phyloP scores from a whole-genome alignment of 2,797 vertebrate species.

The Glyptemys insculpta region DNA sequence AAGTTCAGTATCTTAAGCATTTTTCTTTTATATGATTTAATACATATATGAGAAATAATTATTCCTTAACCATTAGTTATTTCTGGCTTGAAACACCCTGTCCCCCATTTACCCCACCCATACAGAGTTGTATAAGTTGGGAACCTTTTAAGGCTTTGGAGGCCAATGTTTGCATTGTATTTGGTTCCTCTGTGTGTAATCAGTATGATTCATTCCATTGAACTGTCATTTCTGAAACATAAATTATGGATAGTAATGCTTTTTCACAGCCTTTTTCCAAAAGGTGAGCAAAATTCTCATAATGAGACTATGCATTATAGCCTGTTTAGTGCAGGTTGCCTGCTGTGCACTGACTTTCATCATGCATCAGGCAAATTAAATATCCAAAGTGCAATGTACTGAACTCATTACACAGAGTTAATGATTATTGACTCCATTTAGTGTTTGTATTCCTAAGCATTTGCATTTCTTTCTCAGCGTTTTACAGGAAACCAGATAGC shows the following conservation, averaged over 20 bases:
- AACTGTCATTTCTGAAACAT: slow-evolving; percentile 67
- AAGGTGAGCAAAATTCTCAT: slow-evolving; percentile 74
- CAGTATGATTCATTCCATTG: slow-evolving; percentile 50
- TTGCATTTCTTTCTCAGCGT: slow-evolving; percentile 85
- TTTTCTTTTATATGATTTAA: background rate
- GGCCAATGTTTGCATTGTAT: background rate
- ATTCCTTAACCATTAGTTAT: background rate
- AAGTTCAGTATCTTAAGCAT: background rate
- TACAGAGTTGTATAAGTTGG: background rate
- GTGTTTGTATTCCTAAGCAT: slow-evolving; percentile 72
- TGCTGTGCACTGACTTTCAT: slow-evolving; percentile 56
- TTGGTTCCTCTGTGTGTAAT: slow-evolving; percentile 9
- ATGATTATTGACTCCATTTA: slow-evolving; percentile 75
- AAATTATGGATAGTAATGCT: slow-evolving; percentile 61
- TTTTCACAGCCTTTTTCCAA: slow-evolving; percentile 37
- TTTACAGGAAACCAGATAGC: slow-evolving; percentile 97
- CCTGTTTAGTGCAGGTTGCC: slow-evolving; percentile 50
- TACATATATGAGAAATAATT: background rate
- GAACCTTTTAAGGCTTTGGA: slow-evolving; percentile 32
- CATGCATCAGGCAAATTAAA: slow-evolving; percentile 59
- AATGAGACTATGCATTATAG: slow-evolving; percentile 65
- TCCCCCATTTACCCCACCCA: slow-evolving; percentile 1
- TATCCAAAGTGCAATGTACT: slow-evolving; percentile 48
- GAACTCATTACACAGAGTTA: slow-evolving; percentile 64
- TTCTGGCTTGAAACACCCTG: background rate